Base-by-base conservation (phyloP, 2,888 invertebrate genomes). In the Pimpla rufipes region DNA sequence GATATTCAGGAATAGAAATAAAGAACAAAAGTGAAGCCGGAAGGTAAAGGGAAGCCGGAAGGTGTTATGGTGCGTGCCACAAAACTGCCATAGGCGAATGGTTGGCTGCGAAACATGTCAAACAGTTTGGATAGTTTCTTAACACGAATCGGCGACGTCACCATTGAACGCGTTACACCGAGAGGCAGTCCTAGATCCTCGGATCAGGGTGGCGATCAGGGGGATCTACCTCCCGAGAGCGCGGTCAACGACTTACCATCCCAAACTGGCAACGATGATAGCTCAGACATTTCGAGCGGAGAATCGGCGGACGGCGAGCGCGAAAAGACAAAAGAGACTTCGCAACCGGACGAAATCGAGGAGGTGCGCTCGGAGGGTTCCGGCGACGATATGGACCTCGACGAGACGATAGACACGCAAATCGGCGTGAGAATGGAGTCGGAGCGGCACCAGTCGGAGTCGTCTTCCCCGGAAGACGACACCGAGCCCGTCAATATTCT, bases 131-230 rank as follows among this genome's bases (percentile, higher is more conserved):
- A 95, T 90, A 94, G 94, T 85, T 94, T 94, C 89, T 91, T 95
- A 81, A 94, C 94, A 87, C 93, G 94, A 88, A 94, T 95, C 84
- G 95, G 95, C 88, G 95, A 95, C 94, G 95, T 95, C 89, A 95
- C 95, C 57, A 95, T 95, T 88, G 95, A 95, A 90, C 93, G 95
- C 59, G 93, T 94, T 80, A 89, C 92, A 83, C 92, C 94, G 62
- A 90, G 90, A 67, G 86, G 89, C 71, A 88, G 88, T 79, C 82
- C 89, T 52, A 88, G 90, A 77, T 81, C 90, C 35, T 84, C 86
- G 47, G 87, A 84, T 73, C 90, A 90, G 74, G 79, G 85, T 71
- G 84, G 80, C 67, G 84, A 86, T 79, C 62, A 35, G 40, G 71
- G 45, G 55, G 86, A 90, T 79, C 59, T 77, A 70, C 67, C 84